phyloP scores from a whole-genome alignment of 64 coral and sea anemone genomes.

The Montipora capricornis region DNA sequence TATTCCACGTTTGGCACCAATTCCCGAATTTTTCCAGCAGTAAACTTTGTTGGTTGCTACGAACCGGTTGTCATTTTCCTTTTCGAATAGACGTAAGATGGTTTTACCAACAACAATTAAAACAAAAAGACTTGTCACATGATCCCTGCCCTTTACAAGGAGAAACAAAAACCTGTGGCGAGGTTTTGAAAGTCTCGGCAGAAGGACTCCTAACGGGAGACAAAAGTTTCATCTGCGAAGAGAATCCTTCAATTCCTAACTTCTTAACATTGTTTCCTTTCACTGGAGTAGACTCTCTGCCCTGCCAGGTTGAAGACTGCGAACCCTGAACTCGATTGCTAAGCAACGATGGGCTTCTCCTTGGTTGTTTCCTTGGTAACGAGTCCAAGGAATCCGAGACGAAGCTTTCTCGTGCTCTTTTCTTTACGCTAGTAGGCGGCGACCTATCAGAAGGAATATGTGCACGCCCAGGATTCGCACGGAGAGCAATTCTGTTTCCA shows the following conservation, averaged over 20 bases:
- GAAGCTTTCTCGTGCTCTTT: slow-evolving; percentile 1
- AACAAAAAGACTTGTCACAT: slow-evolving; percentile 37
- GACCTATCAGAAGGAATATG: neutral
- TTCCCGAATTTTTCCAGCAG: no score
- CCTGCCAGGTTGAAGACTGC: neutral
- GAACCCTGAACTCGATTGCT: neutral
- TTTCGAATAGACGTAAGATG: neutral
- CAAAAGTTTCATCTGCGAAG: neutral
- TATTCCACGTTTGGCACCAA: neutral
- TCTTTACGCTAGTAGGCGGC: neutral
- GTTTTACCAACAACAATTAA: neutral
- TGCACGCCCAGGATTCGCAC: neutral
- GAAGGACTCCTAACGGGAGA: slow-evolving; percentile 5
- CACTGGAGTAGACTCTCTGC: neutral
- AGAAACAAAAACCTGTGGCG: neutral
- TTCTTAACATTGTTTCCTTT: neutral
- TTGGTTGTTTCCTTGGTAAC: slow-evolving; percentile 1
- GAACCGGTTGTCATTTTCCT: neutral
- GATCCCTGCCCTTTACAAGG: neutral
- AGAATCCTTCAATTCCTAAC: neutral
- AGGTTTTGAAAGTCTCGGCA: neutral
- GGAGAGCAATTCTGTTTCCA: neutral
- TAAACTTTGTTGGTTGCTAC: no score
- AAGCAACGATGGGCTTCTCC: neutral
- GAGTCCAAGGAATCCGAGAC: neutral